Conservation (phyloP, 2,797 vertebrate species). For the Gephyroberyx darwinii region DNA sequence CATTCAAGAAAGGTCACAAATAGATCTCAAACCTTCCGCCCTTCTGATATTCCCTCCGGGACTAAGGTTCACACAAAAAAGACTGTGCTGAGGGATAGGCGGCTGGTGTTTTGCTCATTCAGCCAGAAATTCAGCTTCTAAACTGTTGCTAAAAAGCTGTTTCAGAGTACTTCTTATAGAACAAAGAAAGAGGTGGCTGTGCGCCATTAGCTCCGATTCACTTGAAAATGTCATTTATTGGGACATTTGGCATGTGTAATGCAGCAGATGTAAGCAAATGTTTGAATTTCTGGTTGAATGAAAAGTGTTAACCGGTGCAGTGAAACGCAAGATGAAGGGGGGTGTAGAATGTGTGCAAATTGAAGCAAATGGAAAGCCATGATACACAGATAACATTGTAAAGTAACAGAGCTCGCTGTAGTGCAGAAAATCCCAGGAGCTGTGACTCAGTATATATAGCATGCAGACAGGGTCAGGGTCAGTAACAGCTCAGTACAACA, state of each 20-base stretch:
- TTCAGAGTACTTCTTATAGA: neutral
- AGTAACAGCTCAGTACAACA: too few species aligned
- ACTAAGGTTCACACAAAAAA: slow-evolving; percentile 19
- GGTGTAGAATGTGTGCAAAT: neutral
- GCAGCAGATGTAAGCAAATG: neutral
- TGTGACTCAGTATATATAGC: too few species aligned
- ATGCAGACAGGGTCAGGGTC: too few species aligned
- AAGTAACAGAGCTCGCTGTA: too few species aligned
- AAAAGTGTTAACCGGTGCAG: neutral
- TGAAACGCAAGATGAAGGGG: neutral
- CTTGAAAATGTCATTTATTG: slow-evolving; percentile 7
- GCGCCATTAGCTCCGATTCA: slow-evolving; percentile 10
- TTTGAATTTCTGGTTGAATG: neutral
- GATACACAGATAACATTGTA: too few species aligned
- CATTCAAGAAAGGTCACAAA: slow-evolving; percentile 31
- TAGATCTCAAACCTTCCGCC: slow-evolving; percentile 15
- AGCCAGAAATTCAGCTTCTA: slow-evolving; percentile 15
- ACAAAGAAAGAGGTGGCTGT: neutral
- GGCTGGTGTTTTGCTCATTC: slow-evolving; percentile 30
- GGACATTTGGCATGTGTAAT: slow-evolving; percentile 9
- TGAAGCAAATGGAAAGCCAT: neutral
- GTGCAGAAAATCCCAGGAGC: too few species aligned
- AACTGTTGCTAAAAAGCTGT: slow-evolving; percentile 30
- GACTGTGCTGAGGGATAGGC: slow-evolving; percentile 14
- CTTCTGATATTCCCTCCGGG: slow-evolving; percentile 13